Evolutionary conservation across 2,888 invertebrate species (phyloP), one percentile per base, ranked within the genome.

Genomic region (Dione vanillae): DNA sequence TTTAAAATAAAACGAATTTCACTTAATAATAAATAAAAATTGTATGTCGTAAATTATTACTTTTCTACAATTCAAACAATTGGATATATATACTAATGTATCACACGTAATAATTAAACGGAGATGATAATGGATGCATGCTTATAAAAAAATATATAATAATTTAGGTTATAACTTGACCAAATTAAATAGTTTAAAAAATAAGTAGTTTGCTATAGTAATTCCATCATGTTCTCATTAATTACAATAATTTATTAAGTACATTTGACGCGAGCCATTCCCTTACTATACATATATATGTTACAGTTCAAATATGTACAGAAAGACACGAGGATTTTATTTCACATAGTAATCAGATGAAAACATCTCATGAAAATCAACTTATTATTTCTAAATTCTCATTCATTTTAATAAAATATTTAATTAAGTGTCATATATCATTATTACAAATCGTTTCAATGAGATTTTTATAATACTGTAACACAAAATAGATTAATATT

Each of bases 231-330:
- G 14, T 40, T 37, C 19, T 64, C 49, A 19, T 19, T 37, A 51
- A 1, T 51, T 51, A 67, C 72, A 72, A 75, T 77, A 78, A 73
- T 58, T 72, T 74, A 75, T 89, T 90, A 90, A 90, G 90, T 90
- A 90, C 90, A 89, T 84, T 74, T 85, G 83, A 83, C 82, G 85
- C 83, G 82, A 85, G 82, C 72, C 71, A 67, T 70, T 78, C 54
- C 69, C 72, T 72, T 77, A 66, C 78, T 82, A 77, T 80, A 83
- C 80, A 81, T 73, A 73, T 56, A 74, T 79, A 80, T 80, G 83
- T 83, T 83, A 83, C 79, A 82, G 76, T 76, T 72, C 76, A 79
- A 78, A 74, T 80, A 82, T 77, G 75, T 77, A 79, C 77, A 78
- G 73, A 75, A 75, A 73, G 70, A 75, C 73, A 76, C 71, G 56